A percentile compares a stretch with the other conserved stretches of the same genome.
Conservation (phyloP, 1,140 invertebrate species). For the Penaeus japonicus region DNA sequence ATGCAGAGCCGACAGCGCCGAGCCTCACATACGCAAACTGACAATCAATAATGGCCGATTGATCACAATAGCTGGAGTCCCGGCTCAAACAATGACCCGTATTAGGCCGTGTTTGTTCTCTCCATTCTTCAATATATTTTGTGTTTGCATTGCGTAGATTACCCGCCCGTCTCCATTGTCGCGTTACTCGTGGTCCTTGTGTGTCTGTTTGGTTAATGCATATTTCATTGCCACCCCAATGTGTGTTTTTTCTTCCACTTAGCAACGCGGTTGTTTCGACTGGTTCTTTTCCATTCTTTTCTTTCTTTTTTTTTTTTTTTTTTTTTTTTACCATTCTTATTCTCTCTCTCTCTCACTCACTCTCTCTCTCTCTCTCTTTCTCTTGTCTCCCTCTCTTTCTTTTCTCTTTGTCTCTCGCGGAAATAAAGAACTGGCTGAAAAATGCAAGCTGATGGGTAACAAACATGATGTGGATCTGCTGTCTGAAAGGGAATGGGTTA, state of each 20-base stretch:
- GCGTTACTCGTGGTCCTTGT: neutral
- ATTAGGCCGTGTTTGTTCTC: conserved; percentile 43
- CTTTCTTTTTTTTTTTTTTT: no score
- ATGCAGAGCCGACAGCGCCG: neutral
- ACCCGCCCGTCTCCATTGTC: conserved; percentile 37
- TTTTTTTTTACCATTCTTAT: no score
- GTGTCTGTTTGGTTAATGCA: conserved; percentile 33
- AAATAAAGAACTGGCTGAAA: no score
- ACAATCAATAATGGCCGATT: conserved; percentile 46
- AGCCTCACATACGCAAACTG: conserved; percentile 22
- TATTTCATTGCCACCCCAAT: conserved; percentile 47
- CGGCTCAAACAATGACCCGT: conserved; percentile 37
- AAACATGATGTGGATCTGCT: no score
- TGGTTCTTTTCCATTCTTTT: no score
- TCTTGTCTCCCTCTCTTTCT: no score
- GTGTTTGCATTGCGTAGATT: conserved; percentile 49
- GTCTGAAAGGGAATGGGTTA: no score
- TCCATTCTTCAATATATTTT: conserved; percentile 53
- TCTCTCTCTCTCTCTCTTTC: no score
- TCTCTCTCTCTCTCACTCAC: no score
- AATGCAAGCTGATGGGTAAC: no score
- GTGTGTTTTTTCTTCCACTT: conserved; percentile 28
- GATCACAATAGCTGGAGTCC: conserved; percentile 46
- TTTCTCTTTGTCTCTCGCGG: no score
- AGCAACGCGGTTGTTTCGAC: neutral